Conservation (phyloP, 2,113 vertebrate genomes). For the Empidonax traillii region DNA sequence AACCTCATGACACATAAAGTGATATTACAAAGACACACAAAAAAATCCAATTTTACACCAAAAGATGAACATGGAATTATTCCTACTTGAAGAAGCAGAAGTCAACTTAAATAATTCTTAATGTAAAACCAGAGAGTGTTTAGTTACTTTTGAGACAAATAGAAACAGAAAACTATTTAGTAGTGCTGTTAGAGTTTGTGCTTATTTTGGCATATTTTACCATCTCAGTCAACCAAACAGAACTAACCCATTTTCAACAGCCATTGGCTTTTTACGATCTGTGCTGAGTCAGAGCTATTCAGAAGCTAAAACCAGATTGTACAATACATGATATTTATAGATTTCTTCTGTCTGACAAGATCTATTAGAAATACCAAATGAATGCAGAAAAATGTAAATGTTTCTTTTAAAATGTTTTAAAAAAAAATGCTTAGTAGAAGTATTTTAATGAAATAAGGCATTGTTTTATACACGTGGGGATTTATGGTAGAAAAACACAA, state of each 20-base stretch:
- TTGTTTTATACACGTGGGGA: not conserved
- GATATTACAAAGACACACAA: not conserved
- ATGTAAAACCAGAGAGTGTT: not conserved
- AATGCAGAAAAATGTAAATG: not conserved
- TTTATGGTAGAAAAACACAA: not conserved
- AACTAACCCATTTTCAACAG: slow-evolving; percentile 46
- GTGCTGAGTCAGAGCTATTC: slow-evolving; percentile 58
- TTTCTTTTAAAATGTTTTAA: not conserved
- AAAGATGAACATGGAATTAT: not conserved
- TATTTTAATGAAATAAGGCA: slow-evolving; percentile 7
- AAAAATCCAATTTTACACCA: not conserved
- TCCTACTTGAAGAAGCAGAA: slow-evolving; percentile 10
- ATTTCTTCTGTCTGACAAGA: slow-evolving; percentile 36
- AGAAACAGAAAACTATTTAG: slow-evolving; percentile 43
- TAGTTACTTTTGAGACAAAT: slow-evolving; percentile 46
- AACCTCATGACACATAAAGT: slow-evolving; percentile 3
- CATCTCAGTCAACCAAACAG: slow-evolving; percentile 7
- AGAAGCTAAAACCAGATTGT: slow-evolving; percentile 18
- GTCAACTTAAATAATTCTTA: slow-evolving; percentile 12
- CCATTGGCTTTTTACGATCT: not conserved
- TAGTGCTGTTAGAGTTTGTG: not conserved
- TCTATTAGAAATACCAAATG: slow-evolving; percentile 12
- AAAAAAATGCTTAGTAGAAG: not conserved
- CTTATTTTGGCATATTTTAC: slow-evolving; percentile 25
- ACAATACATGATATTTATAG: slow-evolving; percentile 11